A percentile compares a stretch with the other conserved stretches of the same genome.
Conservation (phyloP, 2,797 vertebrate genomes). For the Rhabdophis nuchalis region DNA sequence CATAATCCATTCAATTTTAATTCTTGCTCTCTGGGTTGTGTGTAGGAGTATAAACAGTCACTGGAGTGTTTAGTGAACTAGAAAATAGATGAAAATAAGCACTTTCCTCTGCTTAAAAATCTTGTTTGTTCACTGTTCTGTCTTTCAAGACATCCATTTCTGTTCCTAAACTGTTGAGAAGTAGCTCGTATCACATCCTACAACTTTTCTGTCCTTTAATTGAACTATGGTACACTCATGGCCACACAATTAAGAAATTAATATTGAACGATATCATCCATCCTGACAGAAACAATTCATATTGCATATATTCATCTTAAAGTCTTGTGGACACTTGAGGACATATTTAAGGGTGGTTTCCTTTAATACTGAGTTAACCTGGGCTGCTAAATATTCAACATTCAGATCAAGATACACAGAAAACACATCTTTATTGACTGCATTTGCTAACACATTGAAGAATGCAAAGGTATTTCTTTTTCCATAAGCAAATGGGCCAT, state of each 20-base stretch:
- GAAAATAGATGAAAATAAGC: neutral
- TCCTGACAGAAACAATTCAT: constrained; percentile 1
- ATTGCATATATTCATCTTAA: neutral
- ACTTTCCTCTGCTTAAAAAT: neutral
- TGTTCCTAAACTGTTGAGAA: neutral
- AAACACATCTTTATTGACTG: constrained; percentile 99
- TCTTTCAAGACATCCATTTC: neutral
- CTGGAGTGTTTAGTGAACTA: neutral
- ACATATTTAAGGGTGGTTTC: neutral
- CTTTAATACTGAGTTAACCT: neutral
- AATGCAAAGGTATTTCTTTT: constrained; percentile 68
- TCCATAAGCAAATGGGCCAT: constrained; percentile 66
- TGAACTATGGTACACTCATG: neutral
- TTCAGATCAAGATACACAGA: constrained; percentile 76
- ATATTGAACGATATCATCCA: neutral
- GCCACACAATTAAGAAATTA: neutral
- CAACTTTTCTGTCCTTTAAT: neutral
- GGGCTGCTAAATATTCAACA: constrained; percentile 32
- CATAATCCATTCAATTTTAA: neutral
- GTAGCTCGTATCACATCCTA: neutral
- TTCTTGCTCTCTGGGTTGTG: neutral
- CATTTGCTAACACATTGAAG: constrained; percentile 88
- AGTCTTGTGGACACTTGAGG: neutral
- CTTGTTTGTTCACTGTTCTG: neutral
- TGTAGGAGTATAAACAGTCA: neutral